Evolutionary conservation across 2,113 vertebrate genomes (phyloP).

Genomic region (Phalacrocorax pelagicus): DNA sequence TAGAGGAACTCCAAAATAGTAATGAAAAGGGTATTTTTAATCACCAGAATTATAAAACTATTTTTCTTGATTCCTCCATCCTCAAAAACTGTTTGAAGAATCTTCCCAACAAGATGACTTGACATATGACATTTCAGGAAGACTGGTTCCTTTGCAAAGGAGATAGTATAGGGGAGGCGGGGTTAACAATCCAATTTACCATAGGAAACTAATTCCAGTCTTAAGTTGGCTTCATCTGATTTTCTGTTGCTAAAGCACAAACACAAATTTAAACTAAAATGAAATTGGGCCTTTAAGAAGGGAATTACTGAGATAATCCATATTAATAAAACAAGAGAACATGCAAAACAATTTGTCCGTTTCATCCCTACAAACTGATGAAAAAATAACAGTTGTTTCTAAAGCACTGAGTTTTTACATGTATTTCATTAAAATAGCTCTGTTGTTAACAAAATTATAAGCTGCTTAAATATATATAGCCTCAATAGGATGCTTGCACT

Average conservation of each 20-base stretch:
- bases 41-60: background rate
- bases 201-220: background rate
- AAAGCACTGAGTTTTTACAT: background rate
- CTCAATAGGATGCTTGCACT: background rate
- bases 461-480: background rate
- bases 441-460: background rate
- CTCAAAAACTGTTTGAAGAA: background rate
- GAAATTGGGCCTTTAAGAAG: background rate
- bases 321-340: background rate
- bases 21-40: background rate
- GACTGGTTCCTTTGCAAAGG: background rate
- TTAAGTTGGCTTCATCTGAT: background rate
- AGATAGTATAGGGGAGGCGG: background rate
- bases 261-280: background rate
- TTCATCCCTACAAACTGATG: background rate
- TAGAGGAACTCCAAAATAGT: background rate
- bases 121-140: background rate
- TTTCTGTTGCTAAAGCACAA: background rate
- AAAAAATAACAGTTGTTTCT: background rate
- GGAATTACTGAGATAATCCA: constrained; percentile 5
- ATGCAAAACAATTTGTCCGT: background rate
- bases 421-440: background rate
- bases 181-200: background rate
- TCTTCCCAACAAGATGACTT: background rate
- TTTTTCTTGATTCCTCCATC: background rate